Conservation (phyloP, 1,140 invertebrate species). For the Drosophila nikananu region DNA sequence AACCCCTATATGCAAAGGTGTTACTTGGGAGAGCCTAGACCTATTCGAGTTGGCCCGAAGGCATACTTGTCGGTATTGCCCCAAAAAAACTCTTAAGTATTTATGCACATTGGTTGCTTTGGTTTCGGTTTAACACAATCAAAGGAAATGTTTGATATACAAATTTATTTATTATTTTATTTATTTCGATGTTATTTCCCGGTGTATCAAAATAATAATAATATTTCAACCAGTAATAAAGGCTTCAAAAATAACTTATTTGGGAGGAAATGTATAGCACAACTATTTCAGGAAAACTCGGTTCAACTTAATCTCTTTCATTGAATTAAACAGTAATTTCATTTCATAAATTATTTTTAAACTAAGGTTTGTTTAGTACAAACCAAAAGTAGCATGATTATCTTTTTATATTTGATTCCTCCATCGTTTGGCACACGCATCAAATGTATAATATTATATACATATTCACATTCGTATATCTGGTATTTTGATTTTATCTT, state of each 20-base stretch:
- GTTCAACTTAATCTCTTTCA: too few relatives aligned
- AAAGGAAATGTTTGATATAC: background rate
- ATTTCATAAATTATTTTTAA: too few relatives aligned
- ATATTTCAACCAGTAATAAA: background rate
- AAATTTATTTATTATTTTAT: too few relatives aligned
- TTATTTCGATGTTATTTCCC: background rate
- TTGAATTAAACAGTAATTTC: background rate
- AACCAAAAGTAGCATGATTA: background rate
- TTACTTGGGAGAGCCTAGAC: constrained; percentile 4
- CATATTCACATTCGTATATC: background rate
- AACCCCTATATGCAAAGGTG: constrained; percentile 7
- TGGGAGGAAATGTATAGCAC: background rate
- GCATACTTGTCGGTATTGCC: background rate
- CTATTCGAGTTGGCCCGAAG: background rate
- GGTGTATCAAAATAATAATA: background rate
- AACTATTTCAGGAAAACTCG: background rate
- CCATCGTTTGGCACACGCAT: background rate
- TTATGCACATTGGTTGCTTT: background rate
- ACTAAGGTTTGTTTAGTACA: too few relatives aligned
- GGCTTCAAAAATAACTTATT: background rate
- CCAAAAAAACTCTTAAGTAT: background rate
- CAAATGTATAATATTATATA: background rate
- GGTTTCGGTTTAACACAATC: background rate
- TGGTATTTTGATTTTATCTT: background rate
- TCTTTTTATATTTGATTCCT: background rate